These are phyloP conservation scores for Sphaerophoria taeniata DNA, from an alignment of 2,888 invertebrate species.

Conservation along the genomic window DNA sequence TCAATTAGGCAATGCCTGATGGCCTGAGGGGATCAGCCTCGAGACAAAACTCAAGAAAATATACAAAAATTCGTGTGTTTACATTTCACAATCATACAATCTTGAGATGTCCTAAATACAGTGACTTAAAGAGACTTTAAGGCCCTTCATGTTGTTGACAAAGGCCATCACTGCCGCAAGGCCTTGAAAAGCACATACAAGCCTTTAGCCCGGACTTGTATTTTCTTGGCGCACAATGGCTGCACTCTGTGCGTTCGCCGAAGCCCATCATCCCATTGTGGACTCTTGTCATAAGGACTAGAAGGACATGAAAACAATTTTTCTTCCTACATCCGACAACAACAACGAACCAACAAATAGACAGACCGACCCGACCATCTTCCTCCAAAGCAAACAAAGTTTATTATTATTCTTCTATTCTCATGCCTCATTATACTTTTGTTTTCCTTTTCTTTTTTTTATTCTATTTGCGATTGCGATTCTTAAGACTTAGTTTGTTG, in stretches of 20 bases:
- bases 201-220: neutral
- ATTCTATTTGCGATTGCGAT: slow-evolving; percentile 36
- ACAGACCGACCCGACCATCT: neutral
- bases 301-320: slow-evolving; percentile 72
- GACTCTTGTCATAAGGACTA: slow-evolving; percentile 72
- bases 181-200: neutral
- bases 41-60: no score
- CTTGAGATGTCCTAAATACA: no score
- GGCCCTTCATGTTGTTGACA: neutral
- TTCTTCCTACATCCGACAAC: slow-evolving; percentile 28
- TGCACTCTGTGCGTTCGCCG: slow-evolving; percentile 3
- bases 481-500: slow-evolving; percentile 56
- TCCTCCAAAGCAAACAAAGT: slow-evolving; percentile 58
- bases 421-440: slow-evolving; percentile 37
- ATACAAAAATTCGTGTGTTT: no score
- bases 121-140: neutral
- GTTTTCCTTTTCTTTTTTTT: slow-evolving; percentile 22
- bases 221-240: slow-evolving; percentile 21
- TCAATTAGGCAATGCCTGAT: no score
- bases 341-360: neutral
- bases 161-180: neutral
- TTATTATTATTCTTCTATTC: slow-evolving; percentile 70
- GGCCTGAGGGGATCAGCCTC: no score
- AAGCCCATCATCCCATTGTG: slow-evolving; percentile 45
- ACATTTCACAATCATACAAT: no score